Conservation (phyloP, 2,797 vertebrate genomes). For the Sylvia borin region DNA sequence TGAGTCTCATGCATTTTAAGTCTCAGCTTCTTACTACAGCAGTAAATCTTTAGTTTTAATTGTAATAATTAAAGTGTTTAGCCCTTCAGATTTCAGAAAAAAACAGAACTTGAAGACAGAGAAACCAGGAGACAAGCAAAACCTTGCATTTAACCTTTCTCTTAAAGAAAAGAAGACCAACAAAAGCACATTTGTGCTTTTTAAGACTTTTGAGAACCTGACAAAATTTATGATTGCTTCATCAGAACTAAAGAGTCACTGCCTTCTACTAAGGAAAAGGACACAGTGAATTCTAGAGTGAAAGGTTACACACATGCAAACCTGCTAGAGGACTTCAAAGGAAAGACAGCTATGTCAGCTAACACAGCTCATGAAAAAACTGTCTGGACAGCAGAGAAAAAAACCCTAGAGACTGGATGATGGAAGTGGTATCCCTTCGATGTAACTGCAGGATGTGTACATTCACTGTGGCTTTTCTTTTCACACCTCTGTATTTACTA, state of each 20-base stretch:
- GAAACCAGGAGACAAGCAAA: background rate
- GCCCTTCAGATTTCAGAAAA: background rate
- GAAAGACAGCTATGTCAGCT: background rate
- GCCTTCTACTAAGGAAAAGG: background rate
- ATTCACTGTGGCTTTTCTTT: background rate
- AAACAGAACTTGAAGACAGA: background rate
- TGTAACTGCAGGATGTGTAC: background rate
- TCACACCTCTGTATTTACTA: background rate
- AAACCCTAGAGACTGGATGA: rapidly evolving
- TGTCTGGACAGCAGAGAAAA: background rate
- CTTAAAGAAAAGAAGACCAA: background rate
- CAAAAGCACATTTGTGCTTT: background rate
- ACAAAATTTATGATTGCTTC: background rate
- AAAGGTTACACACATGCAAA: background rate
- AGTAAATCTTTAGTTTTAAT: constrained; percentile 11
- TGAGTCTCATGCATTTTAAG: background rate
- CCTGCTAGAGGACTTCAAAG: background rate
- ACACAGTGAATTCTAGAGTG: background rate
- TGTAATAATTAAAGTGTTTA: background rate
- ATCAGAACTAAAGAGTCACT: background rate
- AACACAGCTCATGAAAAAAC: background rate
- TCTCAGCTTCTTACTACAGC: background rate
- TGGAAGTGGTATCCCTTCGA: background rate
- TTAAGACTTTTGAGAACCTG: background rate
- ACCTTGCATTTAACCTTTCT: background rate